Evolutionary conservation across 2,797 vertebrate species (phyloP), one percentile per base, ranked within the genome.

Genomic region (Brachyrhaphis roseni): DNA sequence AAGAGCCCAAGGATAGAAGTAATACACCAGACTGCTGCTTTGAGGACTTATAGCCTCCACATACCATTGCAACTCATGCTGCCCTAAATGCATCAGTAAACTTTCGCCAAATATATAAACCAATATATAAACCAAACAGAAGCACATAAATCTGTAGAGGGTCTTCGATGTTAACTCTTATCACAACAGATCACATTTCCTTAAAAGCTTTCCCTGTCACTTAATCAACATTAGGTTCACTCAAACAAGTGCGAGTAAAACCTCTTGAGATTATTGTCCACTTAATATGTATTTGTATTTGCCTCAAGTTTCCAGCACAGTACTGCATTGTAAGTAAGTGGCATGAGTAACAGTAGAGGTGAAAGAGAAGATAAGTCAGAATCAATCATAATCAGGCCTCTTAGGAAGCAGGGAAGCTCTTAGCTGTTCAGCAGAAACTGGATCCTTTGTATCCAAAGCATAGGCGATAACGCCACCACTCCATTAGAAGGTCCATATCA

Each of bases 361-460:
- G 31, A 76, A 47, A 66, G 41, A 68, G n/a, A 26, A 55, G 55
- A 57, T 41, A 73, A 72, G 39, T 49, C 41, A 55, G 73, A 12
- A 36, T 76, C 51, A 76, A 72, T 62, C 39, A 66, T 53, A 41
- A 55, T 51, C 64, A 76, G 6, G 57, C 45, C 68, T 64, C 53
- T 31, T 1, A 18, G 20, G 64, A 59, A 45, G 81, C 39, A 76
- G 46, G 41, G 64, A 36, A 18, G 66, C 36, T 64, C 66, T 64
- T 59, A 51, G 74, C 43, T 1, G 46, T 51, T 62, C 75, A 41
- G 23, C 2, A 41, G n/a, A 84, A 74, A 71, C 41, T 55, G 41
- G 46, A 68, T 31, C 75, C 15, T 45, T 31, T 80, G 68, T n/a
- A 41, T 77, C 57, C 18, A 79, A 79, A 82, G n/a, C 41, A 39